Percentiles rank a stretch among this genome's conserved stretches.
Evolutionary conservation across 1,140 invertebrate genomes (phyloP).

Genomic region (Drosophila saltans): DNA sequence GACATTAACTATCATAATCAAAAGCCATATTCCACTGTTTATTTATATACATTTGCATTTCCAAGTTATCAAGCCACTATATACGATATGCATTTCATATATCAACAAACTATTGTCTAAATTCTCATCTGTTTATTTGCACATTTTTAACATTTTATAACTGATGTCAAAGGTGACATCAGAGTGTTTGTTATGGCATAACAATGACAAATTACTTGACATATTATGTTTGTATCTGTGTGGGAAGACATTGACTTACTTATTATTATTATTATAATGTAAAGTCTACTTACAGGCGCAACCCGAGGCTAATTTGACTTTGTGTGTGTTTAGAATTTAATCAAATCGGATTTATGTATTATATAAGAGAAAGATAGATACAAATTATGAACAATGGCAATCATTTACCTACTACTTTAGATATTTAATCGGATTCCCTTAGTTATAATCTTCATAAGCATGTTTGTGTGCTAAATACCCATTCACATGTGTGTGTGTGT

Average conservation of each 20-base stretch:
- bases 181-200: too few species aligned
- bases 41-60: too few species aligned
- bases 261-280: constrained; percentile 10
- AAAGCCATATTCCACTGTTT: too few species aligned
- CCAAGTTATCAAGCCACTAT: too few species aligned
- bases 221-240: background rate
- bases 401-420: constrained; percentile 31
- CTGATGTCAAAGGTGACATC: too few species aligned
- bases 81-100: too few species aligned
- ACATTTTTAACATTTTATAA: too few species aligned
- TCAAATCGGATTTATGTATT: constrained; percentile 11
- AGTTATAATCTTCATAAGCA: constrained; percentile 48
- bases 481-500: background rate
- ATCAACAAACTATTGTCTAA: too few species aligned
- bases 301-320: background rate
- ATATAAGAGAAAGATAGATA: background rate
- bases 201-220: too few species aligned
- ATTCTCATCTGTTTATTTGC: too few species aligned
- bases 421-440: constrained; percentile 62
- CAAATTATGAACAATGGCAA: constrained; percentile 7
- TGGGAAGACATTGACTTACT: background rate
- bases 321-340: constrained; percentile 7
- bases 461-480: background rate
- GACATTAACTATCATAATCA: too few species aligned
- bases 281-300: constrained; percentile 9